These are phyloP conservation scores for Volucella zonaria DNA, from an alignment of 2,888 invertebrate species.

Conservation along the genomic window DNA sequence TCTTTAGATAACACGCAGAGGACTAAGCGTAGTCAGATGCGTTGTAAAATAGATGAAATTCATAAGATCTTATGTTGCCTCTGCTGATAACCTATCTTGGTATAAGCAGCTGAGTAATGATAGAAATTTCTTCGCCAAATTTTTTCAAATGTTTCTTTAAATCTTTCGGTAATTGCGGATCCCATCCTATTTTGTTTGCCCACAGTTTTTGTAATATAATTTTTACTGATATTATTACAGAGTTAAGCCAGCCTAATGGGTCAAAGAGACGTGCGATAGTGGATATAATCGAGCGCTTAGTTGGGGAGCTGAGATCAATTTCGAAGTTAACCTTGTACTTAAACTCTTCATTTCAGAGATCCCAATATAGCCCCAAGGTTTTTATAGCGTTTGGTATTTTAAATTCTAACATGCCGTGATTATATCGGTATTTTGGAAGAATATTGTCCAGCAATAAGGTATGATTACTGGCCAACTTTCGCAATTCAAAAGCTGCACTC, in stretches of 20 bases:
- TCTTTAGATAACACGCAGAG: too few relatives aligned
- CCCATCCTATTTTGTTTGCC: conserved; percentile 16
- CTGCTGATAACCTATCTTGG: too few relatives aligned
- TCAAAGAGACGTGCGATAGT: conserved; percentile 41
- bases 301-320: conserved; percentile 2
- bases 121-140: too few relatives aligned
- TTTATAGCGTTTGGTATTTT: conserved; percentile 26
- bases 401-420: conserved; percentile 11
- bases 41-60: too few relatives aligned
- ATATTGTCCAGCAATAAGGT: conserved; percentile 24
- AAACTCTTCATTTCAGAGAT: conserved; percentile 29
- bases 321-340: conserved; percentile 32
- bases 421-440: too few relatives aligned
- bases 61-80: too few relatives aligned
- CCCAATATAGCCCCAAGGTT: conserved; percentile 42
- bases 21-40: too few relatives aligned
- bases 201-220: conserved; percentile 1
- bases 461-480: conserved; percentile 48
- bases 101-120: too few relatives aligned
- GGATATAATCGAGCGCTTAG: conserved; percentile 43
- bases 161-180: neutral
- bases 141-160: neutral
- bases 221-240: conserved; percentile 13
- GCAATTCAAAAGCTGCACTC: too few relatives aligned
- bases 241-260: conserved; percentile 28